phyloP scores from a whole-genome alignment of 2,113 vertebrate genomes.

The Antechinus flavipes region DNA sequence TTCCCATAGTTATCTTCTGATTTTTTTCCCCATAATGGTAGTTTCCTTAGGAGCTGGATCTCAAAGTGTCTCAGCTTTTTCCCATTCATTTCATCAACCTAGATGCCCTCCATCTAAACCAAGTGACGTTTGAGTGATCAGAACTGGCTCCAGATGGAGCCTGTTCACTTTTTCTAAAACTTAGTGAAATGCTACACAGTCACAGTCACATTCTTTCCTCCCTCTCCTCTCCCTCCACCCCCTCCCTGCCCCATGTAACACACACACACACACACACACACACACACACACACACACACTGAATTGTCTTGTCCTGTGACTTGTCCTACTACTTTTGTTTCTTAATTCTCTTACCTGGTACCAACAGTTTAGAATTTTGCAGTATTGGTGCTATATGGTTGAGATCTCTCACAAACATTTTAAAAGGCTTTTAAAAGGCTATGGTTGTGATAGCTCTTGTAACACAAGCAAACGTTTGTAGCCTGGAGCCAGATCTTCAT shows the following conservation, averaged over 20 bases:
- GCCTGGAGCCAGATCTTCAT: not conserved
- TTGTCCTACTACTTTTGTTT: too few species aligned
- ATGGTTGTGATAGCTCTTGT: not conserved
- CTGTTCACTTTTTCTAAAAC: not conserved
- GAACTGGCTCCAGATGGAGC: not conserved
- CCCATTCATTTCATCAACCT: not conserved
- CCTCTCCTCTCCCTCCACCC: too few species aligned
- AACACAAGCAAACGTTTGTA: not conserved
- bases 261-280: too few species aligned
- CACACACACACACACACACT: not conserved
- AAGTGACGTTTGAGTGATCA: too few species aligned
- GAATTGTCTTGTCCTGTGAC: not conserved
- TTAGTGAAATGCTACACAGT: not conserved
- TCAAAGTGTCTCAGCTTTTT: not conserved
- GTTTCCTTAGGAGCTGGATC: not conserved
- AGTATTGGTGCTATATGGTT: not conserved
- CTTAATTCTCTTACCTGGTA: not conserved
- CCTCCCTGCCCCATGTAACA: too few species aligned
- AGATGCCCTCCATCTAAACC: not conserved
- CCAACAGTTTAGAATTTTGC: not conserved
- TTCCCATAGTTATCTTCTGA: not conserved
- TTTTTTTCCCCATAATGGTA: not conserved
- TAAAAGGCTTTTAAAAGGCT: not conserved
- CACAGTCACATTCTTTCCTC: too few species aligned
- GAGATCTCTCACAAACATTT: not conserved